A percentile compares a stretch with the other conserved stretches of the same genome.
Conservation (phyloP, 2,113 vertebrate species). For the Noctilio leporinus region DNA sequence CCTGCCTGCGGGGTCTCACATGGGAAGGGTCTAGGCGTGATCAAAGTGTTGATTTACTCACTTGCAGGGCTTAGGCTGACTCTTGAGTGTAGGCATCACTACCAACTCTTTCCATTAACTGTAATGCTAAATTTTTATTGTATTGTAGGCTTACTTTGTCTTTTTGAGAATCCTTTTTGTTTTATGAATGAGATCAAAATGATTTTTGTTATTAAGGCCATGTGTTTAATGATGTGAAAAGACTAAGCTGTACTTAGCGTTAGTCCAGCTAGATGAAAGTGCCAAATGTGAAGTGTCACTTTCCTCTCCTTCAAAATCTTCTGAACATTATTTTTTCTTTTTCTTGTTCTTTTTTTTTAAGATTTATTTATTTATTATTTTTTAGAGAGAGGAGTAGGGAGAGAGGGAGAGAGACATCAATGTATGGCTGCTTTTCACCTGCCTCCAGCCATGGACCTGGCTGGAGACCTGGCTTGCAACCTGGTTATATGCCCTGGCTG, state of each 20-base stretch:
- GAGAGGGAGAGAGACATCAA: no score
- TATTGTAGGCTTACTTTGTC: not conserved
- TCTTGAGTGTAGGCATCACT: not conserved
- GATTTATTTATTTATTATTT: no score
- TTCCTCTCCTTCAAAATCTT: not conserved
- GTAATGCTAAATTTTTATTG: not conserved
- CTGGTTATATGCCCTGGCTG: no score
- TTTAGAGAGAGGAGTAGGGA: no score
- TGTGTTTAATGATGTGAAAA: not conserved
- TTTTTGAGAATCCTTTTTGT: not conserved
- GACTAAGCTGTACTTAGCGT: not conserved
- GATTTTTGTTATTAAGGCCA: not conserved
- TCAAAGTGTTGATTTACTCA: not conserved
- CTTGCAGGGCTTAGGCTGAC: not conserved
- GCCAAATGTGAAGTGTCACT: not conserved
- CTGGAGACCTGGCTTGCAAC: no score
- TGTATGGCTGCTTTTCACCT: no score
- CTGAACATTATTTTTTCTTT: not conserved
- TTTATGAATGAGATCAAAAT: conserved; percentile 5
- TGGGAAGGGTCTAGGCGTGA: not conserved
- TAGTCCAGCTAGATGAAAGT: not conserved
- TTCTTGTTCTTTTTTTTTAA: no score
- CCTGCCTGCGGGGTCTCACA: not conserved
- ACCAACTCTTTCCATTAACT: not conserved
- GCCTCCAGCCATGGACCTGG: no score